Conservation (phyloP, 2,113 vertebrate genomes). For the Tretioscincus oriximinensis region DNA sequence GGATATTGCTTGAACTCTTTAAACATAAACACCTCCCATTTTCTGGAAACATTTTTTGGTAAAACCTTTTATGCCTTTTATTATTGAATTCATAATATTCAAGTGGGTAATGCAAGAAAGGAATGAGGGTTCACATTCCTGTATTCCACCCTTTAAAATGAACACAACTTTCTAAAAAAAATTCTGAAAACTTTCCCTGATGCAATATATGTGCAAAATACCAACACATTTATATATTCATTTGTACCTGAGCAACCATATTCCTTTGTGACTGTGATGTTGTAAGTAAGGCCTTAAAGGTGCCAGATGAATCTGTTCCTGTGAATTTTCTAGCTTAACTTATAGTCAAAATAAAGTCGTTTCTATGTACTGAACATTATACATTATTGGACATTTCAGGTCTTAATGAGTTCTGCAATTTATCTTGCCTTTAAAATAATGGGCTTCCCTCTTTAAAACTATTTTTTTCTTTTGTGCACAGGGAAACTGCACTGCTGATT, state of each 20-base stretch:
- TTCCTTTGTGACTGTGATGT: not conserved
- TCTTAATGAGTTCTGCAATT: constrained; percentile 23
- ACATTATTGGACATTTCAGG: not conserved
- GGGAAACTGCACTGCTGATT: constrained; percentile 96
- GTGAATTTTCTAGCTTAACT: not conserved
- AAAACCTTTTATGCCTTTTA: not conserved
- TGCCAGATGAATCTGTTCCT: not conserved
- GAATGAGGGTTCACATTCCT: not conserved
- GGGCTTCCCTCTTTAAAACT: not conserved
- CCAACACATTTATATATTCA: not conserved
- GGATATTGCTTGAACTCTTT: not conserved
- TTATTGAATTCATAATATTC: not conserved
- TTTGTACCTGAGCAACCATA: not conserved
- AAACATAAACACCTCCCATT: not conserved
- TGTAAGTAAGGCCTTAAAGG: not conserved
- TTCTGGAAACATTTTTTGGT: too few relatives aligned
- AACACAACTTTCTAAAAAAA: not conserved
- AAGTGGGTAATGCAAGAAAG: not conserved
- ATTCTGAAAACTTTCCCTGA: not conserved
- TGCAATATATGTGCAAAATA: not conserved
- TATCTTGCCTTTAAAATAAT: constrained; percentile 28
- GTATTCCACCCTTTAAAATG: not conserved
- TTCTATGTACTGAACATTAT: not conserved
- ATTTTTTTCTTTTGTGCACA: constrained; percentile 51
- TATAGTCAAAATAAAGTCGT: not conserved